Conservation (phyloP, 23 tunicate species). For the Clavelina lepadiformis region DNA sequence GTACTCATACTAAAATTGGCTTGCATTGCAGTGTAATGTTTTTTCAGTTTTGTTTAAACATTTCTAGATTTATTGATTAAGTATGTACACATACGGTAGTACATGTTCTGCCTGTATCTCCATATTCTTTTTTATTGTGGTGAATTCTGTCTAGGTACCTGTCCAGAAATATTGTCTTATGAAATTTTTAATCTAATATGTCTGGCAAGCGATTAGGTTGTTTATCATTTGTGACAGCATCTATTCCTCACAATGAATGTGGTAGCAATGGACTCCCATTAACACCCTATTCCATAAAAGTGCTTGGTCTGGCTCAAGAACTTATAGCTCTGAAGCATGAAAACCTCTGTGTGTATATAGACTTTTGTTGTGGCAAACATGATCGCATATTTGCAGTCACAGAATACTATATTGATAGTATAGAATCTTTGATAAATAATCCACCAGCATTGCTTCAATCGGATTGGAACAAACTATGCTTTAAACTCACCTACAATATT, state of each 20-base stretch:
- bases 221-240: constrained; percentile 66
- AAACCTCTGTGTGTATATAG: constrained; percentile 74
- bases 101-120: too few relatives aligned
- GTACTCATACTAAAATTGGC: too few relatives aligned
- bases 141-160: too few relatives aligned
- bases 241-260: constrained; percentile 83
- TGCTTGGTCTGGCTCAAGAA: constrained; percentile 64
- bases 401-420: constrained; percentile 34
- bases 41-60: too few relatives aligned
- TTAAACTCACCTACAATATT: constrained; percentile 23
- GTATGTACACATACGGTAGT: too few relatives aligned
- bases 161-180: too few relatives aligned
- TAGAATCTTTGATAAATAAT: constrained; percentile 9
- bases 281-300: constrained; percentile 82
- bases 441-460: background rate
- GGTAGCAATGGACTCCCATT: constrained; percentile 89
- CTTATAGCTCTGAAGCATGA: constrained; percentile 49
- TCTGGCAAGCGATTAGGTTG: constrained; percentile 34
- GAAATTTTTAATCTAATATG: too few relatives aligned
- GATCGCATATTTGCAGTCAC: constrained; percentile 80
- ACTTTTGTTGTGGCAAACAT: constrained; percentile 68
- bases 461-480: constrained; percentile 38
- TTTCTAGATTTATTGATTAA: too few relatives aligned
- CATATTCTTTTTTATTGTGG: too few relatives aligned
- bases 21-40: too few relatives aligned